Evolutionary conservation across 2,113 vertebrate genomes (phyloP).

Genomic region (Mionectes macconnelli): DNA sequence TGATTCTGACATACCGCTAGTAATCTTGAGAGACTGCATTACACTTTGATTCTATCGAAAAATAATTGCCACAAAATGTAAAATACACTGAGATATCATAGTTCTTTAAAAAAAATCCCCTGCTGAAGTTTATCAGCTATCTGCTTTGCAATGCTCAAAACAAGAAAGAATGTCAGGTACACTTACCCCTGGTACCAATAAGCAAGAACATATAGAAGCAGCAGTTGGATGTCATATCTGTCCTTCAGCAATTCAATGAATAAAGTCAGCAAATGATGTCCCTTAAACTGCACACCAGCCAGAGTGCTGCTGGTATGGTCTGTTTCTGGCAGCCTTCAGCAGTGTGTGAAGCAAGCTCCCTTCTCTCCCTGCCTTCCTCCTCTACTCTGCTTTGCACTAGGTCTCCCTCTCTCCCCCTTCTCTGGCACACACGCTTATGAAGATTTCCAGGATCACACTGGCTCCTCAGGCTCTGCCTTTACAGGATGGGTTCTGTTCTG

Average conservation of each 20-base stretch:
- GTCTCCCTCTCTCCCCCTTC: not conserved
- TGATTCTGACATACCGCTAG: not conserved
- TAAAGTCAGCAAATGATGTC: slow-evolving; percentile 13
- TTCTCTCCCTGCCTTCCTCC: not conserved
- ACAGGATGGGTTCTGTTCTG: not conserved
- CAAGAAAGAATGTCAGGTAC: not conserved
- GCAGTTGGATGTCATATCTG: slow-evolving; percentile 66
- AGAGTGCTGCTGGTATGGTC: not conserved
- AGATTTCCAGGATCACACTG: slow-evolving; percentile 54
- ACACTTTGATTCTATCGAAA: not conserved
- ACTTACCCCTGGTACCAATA: slow-evolving; percentile 74
- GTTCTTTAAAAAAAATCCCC: not conserved
- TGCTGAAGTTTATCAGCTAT: not conserved
- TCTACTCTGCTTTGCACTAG: not conserved
- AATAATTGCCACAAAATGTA: not conserved
- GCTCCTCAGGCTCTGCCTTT: not conserved
- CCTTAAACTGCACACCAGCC: slow-evolving; percentile 7
- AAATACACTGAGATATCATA: not conserved
- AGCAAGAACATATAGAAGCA: slow-evolving; percentile 68
- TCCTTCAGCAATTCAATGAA: slow-evolving; percentile 32
- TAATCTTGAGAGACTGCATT: not conserved
- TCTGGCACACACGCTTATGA: not conserved
- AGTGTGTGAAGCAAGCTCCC: not conserved
- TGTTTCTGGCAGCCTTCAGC: slow-evolving; percentile 67
- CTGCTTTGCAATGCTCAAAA: not conserved